phyloP scores from a whole-genome alignment of 2,113 vertebrate genomes.

The Salminus brasiliensis region DNA sequence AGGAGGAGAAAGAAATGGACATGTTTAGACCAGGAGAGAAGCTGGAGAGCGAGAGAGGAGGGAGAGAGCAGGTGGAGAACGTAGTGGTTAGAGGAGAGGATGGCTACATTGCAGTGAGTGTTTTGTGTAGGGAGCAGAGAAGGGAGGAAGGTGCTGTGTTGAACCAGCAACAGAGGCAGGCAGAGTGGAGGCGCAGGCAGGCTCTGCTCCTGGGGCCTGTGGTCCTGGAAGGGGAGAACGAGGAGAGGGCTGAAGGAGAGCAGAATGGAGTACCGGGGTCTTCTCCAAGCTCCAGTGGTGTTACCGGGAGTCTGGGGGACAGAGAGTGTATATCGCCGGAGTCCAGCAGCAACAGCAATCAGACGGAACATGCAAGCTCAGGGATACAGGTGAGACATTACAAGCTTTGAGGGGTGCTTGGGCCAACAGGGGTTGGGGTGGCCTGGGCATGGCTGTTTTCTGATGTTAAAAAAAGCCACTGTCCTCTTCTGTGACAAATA shows the following conservation, averaged over 20 bases:
- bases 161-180: conserved; percentile 63
- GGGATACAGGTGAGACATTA: conserved; percentile 72
- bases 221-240: conserved; percentile 68
- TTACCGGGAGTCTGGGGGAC: conserved; percentile 76
- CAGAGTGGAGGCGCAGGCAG: conserved; percentile 73
- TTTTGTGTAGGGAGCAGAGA: neutral
- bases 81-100: neutral
- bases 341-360: conserved; percentile 76
- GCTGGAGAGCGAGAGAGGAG: neutral
- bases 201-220: conserved; percentile 75
- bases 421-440: too few relatives aligned
- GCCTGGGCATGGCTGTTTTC: too few relatives aligned
- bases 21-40: conserved; percentile 31
- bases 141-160: neutral
- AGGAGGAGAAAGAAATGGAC: conserved; percentile 27
- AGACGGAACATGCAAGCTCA: conserved; percentile 71
- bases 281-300: conserved; percentile 75
- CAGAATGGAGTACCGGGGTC: conserved; percentile 63
- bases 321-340: conserved; percentile 75
- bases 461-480: too few relatives aligned
- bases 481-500: too few relatives aligned
- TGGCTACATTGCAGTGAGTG: neutral
- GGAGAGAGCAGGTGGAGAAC: neutral
- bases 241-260: conserved; percentile 55
- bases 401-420: neutral